phyloP scores from a whole-genome alignment of 1,140 invertebrate species.

The Drosophila parvula region DNA sequence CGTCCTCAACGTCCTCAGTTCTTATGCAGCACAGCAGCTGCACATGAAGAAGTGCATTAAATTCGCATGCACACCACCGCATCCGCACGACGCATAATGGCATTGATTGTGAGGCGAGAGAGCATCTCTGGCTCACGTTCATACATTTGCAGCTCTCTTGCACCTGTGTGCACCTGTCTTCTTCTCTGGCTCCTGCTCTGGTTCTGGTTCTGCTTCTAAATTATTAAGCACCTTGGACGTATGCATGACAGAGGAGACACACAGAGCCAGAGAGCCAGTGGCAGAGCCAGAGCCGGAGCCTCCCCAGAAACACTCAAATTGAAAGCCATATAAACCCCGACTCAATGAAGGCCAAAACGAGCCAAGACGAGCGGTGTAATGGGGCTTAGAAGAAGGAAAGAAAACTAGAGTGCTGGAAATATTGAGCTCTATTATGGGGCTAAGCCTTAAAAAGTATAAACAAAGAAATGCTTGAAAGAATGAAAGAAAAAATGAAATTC shows the following conservation, averaged over 20 bases:
- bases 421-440: not conserved
- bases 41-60: constrained; percentile 66
- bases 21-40: constrained; percentile 68
- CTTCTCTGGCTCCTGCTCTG: not conserved
- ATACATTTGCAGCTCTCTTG: constrained; percentile 9
- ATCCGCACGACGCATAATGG: constrained; percentile 28
- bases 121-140: constrained; percentile 14
- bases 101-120: constrained; percentile 35
- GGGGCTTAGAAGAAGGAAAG: constrained; percentile 5
- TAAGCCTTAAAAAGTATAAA: too few relatives aligned
- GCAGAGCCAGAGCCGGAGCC: not conserved
- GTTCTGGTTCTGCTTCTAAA: constrained; percentile 35
- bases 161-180: constrained; percentile 24
- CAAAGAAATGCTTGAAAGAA: too few relatives aligned
- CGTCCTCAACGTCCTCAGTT: constrained; percentile 32
- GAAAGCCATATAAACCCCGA: constrained; percentile 44
- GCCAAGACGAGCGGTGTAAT: constrained; percentile 8
- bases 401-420: not conserved
- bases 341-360: constrained; percentile 32
- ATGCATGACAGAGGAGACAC: constrained; percentile 40
- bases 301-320: constrained; percentile 56
- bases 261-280: not conserved
- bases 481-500: too few relatives aligned
- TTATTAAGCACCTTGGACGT: constrained; percentile 69
- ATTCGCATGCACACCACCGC: constrained; percentile 47